These are phyloP conservation scores for Marisa cornuarietis DNA, from an alignment of 1,140 invertebrate genomes.

Conservation along the genomic window DNA sequence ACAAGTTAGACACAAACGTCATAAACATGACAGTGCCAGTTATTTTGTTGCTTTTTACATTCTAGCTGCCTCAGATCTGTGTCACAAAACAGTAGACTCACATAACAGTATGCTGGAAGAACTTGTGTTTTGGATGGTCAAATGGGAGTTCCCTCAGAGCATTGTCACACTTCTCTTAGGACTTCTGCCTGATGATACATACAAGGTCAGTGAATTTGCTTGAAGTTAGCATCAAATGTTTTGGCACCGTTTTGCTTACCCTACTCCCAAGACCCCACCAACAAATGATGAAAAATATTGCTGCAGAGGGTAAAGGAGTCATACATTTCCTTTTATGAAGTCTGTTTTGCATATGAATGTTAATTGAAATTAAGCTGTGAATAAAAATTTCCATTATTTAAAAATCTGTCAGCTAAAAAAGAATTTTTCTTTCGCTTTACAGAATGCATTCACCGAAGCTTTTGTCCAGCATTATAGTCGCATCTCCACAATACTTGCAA, in stretches of 20 bases:
- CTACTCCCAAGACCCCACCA: too few relatives aligned
- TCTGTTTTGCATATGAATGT: too few relatives aligned
- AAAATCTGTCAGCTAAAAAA: background rate
- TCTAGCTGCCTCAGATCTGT: background rate
- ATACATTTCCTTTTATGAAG: too few relatives aligned
- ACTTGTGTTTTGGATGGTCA: conserved; percentile 97
- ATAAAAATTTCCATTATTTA: background rate
- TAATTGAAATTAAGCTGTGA: background rate
- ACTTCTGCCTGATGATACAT: conserved; percentile 93
- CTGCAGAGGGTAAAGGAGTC: too few relatives aligned
- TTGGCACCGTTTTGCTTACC: too few relatives aligned
- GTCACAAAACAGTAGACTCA: background rate
- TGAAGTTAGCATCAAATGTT: too few relatives aligned
- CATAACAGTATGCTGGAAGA: conserved; percentile 93
- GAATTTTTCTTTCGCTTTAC: conserved; percentile 47
- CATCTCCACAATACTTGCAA: conserved; percentile 89
- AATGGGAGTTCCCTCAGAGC: conserved; percentile 97
- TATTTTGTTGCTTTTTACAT: background rate
- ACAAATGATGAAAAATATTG: too few relatives aligned
- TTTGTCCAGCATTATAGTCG: conserved; percentile 96
- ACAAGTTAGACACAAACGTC: too few relatives aligned
- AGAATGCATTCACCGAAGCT: conserved; percentile 90
- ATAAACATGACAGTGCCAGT: background rate
- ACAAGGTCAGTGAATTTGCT: conserved; percentile 76
- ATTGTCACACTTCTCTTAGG: conserved; percentile 95